Percentiles rank a stretch among this genome's conserved stretches.
Evolutionary conservation across 2,113 vertebrate genomes (phyloP).

Genomic region (Sceloporus tristichus): DNA sequence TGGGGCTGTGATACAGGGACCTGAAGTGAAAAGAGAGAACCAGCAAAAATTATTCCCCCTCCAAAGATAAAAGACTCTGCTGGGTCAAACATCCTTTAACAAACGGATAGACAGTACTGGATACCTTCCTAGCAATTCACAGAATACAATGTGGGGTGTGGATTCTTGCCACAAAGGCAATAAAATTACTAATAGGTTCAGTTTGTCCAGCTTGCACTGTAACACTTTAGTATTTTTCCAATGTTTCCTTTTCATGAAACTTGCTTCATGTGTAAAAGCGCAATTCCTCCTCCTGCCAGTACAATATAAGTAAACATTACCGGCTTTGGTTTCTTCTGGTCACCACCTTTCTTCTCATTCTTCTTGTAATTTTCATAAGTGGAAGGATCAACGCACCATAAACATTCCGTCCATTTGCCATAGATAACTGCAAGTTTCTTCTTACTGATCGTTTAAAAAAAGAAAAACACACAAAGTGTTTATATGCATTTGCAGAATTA

Average conservation of each 20-base stretch:
- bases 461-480: slow-evolving; percentile 2
- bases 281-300: background rate
- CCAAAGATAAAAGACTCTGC: background rate
- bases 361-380: slow-evolving; percentile 87
- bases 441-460: slow-evolving; percentile 78
- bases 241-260: background rate
- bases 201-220: background rate
- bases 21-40: background rate
- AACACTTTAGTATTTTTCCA: background rate
- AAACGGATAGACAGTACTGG: background rate
- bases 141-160: background rate
- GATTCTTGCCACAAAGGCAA: background rate
- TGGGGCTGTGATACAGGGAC: background rate
- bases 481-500: background rate
- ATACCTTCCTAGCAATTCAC: background rate
- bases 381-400: slow-evolving; percentile 90
- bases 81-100: background rate
- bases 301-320: slow-evolving; percentile 71
- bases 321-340: slow-evolving; percentile 81
- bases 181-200: background rate
- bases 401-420: slow-evolving; percentile 97
- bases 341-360: slow-evolving; percentile 85
- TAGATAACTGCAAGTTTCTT: slow-evolving; percentile 95
- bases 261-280: background rate
- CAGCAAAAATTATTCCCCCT: background rate